Conservation (phyloP, 2,888 invertebrate species). For the Phania funesta region DNA sequence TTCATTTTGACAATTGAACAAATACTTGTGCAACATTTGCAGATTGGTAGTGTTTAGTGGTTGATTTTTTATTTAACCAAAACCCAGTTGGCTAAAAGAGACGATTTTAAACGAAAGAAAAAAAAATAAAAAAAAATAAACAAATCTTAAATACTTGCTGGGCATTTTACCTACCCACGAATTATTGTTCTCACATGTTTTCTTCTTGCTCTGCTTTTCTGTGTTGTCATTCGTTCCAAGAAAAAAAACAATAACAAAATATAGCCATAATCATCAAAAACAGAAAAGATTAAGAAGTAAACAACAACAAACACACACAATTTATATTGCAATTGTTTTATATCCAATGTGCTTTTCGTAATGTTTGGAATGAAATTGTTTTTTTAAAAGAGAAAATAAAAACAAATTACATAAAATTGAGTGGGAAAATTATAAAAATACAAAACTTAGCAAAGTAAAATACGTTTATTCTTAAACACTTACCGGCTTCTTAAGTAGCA, state of each 20-base stretch:
- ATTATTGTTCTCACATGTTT: constrained; percentile 10
- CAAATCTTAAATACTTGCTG: neutral
- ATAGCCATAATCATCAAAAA: neutral
- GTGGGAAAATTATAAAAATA: constrained; percentile 23
- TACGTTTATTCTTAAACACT: constrained; percentile 11
- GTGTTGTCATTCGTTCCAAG: constrained; percentile 15
- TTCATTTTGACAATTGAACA: neutral
- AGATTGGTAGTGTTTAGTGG: constrained; percentile 21
- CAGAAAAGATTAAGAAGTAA: too few species aligned
- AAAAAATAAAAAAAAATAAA: neutral
- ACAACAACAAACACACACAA: neutral
- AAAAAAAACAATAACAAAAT: neutral
- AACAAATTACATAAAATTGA: too few species aligned
- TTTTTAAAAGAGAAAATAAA: neutral
- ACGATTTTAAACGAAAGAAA: neutral
- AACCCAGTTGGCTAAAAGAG: neutral
- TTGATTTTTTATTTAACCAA: neutral
- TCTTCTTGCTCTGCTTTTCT: neutral
- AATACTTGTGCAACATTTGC: constrained; percentile 25
- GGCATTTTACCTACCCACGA: constrained; percentile 40
- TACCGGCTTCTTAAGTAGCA: constrained; percentile 37
- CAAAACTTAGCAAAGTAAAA: neutral
- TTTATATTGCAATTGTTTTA: constrained; percentile 23
- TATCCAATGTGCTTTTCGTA: neutral
- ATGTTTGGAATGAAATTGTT: neutral